Evolutionary conservation across 53 echinoderm and acorn worm genomes (phyloP).

Genomic region (Actinopyga echinites): DNA sequence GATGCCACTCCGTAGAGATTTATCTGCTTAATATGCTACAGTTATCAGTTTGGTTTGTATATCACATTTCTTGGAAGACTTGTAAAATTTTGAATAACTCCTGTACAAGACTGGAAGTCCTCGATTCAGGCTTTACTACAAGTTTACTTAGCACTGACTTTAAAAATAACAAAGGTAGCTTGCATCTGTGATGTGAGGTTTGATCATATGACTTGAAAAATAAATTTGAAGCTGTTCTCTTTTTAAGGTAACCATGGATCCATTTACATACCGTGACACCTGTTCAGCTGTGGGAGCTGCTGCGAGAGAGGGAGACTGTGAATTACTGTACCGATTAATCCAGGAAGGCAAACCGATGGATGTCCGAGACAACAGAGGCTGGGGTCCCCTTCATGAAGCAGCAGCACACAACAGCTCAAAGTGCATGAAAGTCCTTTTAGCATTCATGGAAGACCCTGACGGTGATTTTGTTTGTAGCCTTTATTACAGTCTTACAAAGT

Average conservation of each 20-base stretch:
- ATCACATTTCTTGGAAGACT: too few relatives aligned
- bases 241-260: slow-evolving; percentile 6
- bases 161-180: too few relatives aligned
- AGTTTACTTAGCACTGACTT: too few relatives aligned
- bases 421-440: slow-evolving; percentile 69
- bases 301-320: slow-evolving; percentile 60
- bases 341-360: slow-evolving; percentile 58
- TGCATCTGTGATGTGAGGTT: too few relatives aligned
- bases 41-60: too few relatives aligned
- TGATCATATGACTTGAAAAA: too few relatives aligned
- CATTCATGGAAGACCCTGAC: slow-evolving; percentile 49
- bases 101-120: too few relatives aligned
- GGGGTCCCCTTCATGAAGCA: slow-evolving; percentile 93
- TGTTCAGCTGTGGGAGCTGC: slow-evolving; percentile 74
- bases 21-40: too few relatives aligned
- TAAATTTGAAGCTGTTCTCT: too few relatives aligned
- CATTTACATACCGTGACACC: slow-evolving; percentile 63
- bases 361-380: slow-evolving; percentile 83
- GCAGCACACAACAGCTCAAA: slow-evolving; percentile 64
- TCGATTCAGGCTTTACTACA: too few relatives aligned
- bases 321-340: slow-evolving; percentile 60
- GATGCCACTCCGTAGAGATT: too few relatives aligned
- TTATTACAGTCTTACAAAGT: not conserved
- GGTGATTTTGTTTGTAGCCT: not conserved
- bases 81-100: too few relatives aligned